Evolutionary conservation across 2,113 vertebrate species (phyloP), one percentile per base, ranked within the genome.

Genomic region (Machaerirhynchus nigripectus): DNA sequence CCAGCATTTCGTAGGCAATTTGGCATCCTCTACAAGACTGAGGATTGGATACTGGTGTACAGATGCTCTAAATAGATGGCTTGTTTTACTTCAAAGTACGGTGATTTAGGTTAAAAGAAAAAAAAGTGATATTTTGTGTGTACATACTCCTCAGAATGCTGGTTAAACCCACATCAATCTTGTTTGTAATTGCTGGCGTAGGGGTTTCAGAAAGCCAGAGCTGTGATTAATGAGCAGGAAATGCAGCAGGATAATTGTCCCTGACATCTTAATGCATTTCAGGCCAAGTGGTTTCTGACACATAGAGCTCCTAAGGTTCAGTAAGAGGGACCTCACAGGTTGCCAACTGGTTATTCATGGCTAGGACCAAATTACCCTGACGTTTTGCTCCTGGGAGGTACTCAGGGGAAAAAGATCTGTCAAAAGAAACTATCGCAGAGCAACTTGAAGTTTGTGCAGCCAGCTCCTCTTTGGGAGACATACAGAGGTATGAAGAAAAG

Each of bases 11-110:
- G 67, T 44, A 83, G 83, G 87, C 77, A 91, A 87, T 96, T 95
- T 95, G 53, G 46, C 86, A 93, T 83, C 84, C 46, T 44, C 59
- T 87, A 56, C 33, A 59, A 84, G 20, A 42, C 55, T 87, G 39
- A 80, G 35, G 49, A 63, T 24, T 53, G 53, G 56, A 42, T 84
- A 85, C 30, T 55, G 73, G 39, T 84, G 33, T 65, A 90, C 13
- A 84, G 84, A 84, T 81, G 91, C 73, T 95, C 91, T 93, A 96
- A 97, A 95, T 15, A 95, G 94, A 89, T 46, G 14, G 82, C 57
- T 89, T 94, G 88, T 91, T 85, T 97, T 96, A n/a, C 93, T 92
- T 89, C 85, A 90, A 87, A 97, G 89, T 46, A 49, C 31, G 23
- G 83, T 39, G 39, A 68, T 89, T 93, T 92, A 90, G n/a, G 61